Base-by-base conservation (phyloP, 2,888 invertebrate genomes). In the Lasius fuliginosus region DNA sequence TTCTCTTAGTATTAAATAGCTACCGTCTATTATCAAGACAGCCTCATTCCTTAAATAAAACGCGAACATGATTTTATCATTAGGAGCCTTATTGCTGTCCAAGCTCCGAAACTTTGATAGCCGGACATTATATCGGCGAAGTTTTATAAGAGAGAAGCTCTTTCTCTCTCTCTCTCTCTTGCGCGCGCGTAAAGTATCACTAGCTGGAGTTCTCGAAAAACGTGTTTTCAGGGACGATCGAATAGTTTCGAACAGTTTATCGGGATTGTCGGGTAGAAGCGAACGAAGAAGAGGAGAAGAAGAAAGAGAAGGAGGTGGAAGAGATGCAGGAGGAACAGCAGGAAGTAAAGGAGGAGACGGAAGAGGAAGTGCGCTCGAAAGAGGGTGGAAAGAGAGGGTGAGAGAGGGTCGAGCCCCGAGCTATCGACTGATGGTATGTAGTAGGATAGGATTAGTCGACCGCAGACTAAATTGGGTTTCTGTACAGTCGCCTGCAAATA, bases 401-500 rank as follows among this genome's bases (percentile, higher is more conserved):
- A 85, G 87, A 81, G 87, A 73, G 86, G 89, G 89, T 89, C 88
- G 90, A 91, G 91, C 92, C 91, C 87, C 91, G 90, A 93, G 92
- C 93, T 92, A 94, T 94, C 94, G 93, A 94, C 94, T 93, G 93
- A 93, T 92, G 92, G 92, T 92, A 93, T 93, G 92, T 92, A 91
- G 92, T 90, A 90, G 92, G 92, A 92, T 92, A 91, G 93, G 93
- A 94, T 94, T 94, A 94, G 94, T 94, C 92, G 93, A 94, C 94
- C 94, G 90, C 94, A 93, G 92, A 93, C 94, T 93, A 94, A 94
- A 94, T 94, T 94, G 94, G 93, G 93, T 94, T 94, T 94, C 93
- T 91, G 93, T 94, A 92, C 92, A 93, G 93, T 93, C 92, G 90
- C 91, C 90, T 90, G 92, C 93, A 92, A 94, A 93, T 93, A 93